Conservation (phyloP, 2,888 invertebrate species). For the Schizaphis graminum region DNA sequence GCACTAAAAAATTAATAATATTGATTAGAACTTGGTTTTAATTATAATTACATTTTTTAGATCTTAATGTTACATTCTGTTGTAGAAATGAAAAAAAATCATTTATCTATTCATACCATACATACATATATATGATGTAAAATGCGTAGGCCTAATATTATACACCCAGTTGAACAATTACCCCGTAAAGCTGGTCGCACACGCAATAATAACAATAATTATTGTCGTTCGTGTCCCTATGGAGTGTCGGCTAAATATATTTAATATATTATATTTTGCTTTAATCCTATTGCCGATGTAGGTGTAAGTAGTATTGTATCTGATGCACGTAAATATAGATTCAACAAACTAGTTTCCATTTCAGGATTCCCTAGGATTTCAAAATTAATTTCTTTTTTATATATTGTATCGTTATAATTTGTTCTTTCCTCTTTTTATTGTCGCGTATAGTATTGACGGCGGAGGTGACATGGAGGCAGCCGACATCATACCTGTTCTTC, state of each 20-base stretch:
- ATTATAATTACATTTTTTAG: neutral
- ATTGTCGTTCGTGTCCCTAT: neutral
- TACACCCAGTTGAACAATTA: neutral
- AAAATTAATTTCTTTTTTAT: neutral
- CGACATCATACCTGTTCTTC: conserved; percentile 75
- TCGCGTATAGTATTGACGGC: neutral
- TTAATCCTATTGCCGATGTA: neutral
- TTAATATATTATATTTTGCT: neutral
- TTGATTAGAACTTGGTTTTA: neutral
- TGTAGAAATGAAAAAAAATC: neutral
- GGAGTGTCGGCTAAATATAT: neutral
- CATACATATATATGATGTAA: neutral
- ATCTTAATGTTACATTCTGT: neutral
- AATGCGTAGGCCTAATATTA: neutral
- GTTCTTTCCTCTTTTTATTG: neutral
- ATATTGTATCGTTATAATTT: neutral
- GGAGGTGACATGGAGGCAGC: conserved; percentile 73
- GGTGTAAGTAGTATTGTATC: neutral
- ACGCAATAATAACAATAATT: neutral
- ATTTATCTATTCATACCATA: neutral
- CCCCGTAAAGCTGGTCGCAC: neutral
- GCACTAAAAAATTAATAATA: neutral
- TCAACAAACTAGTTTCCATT: neutral
- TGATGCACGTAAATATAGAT: neutral
- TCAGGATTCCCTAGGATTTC: neutral